Evolutionary conservation across 2,113 vertebrate species (phyloP).

Genomic region (Misgurnus anguillicaudatus): DNA sequence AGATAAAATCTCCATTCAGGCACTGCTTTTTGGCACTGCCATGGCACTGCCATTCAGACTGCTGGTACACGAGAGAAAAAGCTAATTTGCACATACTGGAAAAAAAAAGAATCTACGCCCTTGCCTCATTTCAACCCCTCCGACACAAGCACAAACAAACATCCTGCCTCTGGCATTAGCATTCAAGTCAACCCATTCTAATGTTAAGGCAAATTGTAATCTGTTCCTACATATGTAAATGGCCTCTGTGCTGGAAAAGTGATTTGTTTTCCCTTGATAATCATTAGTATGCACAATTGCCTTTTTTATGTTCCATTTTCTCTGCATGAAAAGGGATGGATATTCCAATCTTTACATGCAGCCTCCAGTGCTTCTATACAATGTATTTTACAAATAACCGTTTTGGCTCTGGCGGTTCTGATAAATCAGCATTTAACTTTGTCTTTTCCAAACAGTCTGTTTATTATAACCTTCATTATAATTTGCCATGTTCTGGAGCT

Average conservation of each 20-base stretch:
- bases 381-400: constrained; percentile 22
- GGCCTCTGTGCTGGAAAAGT: constrained; percentile 42
- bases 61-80: constrained; percentile 4
- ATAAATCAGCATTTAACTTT: background rate
- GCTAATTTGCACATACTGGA: constrained; percentile 12
- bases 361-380: background rate
- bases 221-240: constrained; percentile 58
- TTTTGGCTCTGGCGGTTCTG: background rate
- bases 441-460: background rate
- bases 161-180: constrained; percentile 13
- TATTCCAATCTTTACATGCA: background rate
- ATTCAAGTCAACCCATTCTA: constrained; percentile 52
- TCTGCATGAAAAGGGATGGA: background rate
- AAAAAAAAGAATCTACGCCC: background rate
- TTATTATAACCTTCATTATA: background rate
- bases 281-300: constrained; percentile 37
- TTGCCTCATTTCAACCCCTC: constrained; percentile 11
- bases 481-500: background rate
- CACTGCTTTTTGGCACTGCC: background rate
- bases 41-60: constrained; percentile 1
- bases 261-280: constrained; percentile 44
- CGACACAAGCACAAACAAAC: too few relatives aligned
- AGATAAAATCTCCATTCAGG: background rate
- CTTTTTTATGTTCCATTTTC: constrained; percentile 22
- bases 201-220: constrained; percentile 58